Percentiles rank a stretch among this genome's conserved stretches.
Conservation (phyloP, 2,113 vertebrate species). For the Myocastor coypus region DNA sequence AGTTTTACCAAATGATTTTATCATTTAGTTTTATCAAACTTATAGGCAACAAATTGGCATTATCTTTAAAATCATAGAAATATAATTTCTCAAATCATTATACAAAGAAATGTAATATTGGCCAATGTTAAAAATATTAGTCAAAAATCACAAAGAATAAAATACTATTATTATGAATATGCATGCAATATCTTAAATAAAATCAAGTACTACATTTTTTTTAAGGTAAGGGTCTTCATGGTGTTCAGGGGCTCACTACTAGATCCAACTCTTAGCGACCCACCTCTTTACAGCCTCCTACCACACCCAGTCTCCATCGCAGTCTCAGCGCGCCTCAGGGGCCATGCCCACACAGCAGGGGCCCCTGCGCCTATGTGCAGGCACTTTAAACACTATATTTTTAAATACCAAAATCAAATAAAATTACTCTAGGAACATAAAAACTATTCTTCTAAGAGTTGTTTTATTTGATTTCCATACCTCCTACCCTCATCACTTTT, state of each 20-base stretch:
- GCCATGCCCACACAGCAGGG: too few relatives aligned
- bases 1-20: not conserved
- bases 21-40: not conserved
- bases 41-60: not conserved
- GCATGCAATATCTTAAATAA: not conserved
- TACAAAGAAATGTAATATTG: not conserved
- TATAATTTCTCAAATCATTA: not conserved
- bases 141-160: not conserved
- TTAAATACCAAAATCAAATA: not conserved
- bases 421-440: not conserved
- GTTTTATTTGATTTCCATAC: not conserved
- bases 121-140: not conserved
- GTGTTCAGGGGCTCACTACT: too few relatives aligned
- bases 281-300: too few relatives aligned
- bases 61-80: not conserved
- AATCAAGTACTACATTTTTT: not conserved
- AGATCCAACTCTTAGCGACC: too few relatives aligned
- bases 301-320: too few relatives aligned
- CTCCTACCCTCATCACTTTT: not conserved
- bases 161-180: not conserved
- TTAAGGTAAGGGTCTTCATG: too few relatives aligned
- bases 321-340: too few relatives aligned
- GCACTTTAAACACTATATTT: too few relatives aligned
- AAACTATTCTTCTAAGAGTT: not conserved
- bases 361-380: too few relatives aligned